Evolutionary conservation across 2,113 vertebrate genomes (phyloP).

Genomic region (Salvelinus fontinalis): DNA sequence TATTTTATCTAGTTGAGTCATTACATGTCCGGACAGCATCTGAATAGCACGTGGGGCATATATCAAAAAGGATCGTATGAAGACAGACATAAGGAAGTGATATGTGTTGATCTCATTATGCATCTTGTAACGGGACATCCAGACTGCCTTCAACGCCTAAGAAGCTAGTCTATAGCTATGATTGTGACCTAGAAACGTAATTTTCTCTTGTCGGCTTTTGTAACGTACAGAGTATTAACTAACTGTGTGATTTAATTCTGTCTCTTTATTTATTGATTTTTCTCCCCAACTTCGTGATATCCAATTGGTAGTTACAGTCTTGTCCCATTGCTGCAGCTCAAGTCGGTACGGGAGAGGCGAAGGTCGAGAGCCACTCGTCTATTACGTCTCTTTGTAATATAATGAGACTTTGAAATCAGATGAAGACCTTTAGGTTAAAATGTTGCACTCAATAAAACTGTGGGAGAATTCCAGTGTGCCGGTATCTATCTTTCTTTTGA

Average conservation of each 20-base stretch:
- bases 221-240: not conserved
- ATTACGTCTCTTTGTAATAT: not conserved
- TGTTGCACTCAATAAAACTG: too few relatives aligned
- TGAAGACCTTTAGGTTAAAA: too few relatives aligned
- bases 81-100: slow-evolving; percentile 15
- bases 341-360: too few relatives aligned
- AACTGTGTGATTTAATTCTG: not conserved
- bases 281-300: too few relatives aligned
- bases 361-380: too few relatives aligned
- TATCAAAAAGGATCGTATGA: slow-evolving; percentile 17
- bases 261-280: too few relatives aligned
- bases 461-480: too few relatives aligned
- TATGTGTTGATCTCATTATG: not conserved
- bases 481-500: too few relatives aligned
- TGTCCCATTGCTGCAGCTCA: too few relatives aligned
- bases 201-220: not conserved
- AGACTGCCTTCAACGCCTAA: not conserved
- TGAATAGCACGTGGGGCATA: slow-evolving; percentile 23
- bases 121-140: not conserved
- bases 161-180: not conserved
- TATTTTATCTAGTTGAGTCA: slow-evolving; percentile 30
- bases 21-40: slow-evolving; percentile 39
- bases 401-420: not conserved
- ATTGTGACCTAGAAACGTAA: not conserved
- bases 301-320: too few relatives aligned